Conservation (phyloP, 2,888 invertebrate genomes). For the Lycaena phlaeas region DNA sequence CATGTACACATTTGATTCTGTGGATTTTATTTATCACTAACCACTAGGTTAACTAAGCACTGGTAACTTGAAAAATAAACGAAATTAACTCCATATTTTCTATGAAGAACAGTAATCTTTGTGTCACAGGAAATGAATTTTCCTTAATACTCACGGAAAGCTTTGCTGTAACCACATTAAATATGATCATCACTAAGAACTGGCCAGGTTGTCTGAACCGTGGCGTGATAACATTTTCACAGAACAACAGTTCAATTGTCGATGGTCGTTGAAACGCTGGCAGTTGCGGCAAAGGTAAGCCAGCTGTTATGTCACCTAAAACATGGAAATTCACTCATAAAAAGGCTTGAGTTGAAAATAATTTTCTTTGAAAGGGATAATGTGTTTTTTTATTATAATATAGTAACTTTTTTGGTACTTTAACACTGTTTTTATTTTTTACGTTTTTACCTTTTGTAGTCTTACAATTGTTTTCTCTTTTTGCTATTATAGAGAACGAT, state of each 20-base stretch:
- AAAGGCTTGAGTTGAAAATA: conserved; percentile 4
- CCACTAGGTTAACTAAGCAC: no score
- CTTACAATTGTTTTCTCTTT: no score
- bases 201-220: not conserved
- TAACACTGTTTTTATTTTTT: no score
- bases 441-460: no score
- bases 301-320: conserved; percentile 6
- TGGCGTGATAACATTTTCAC: not conserved
- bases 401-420: no score
- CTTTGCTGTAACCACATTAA: conserved; percentile 4
- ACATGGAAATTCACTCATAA: not conserved
- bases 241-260: no score
- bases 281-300: not conserved
- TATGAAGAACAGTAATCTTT: conserved; percentile 3
- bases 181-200: conserved; percentile 1
- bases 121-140: conserved; percentile 2
- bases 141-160: not conserved
- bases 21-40: no score
- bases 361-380: conserved; percentile 2
- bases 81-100: not conserved
- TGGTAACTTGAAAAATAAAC: no score
- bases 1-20: no score
- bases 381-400: no score
- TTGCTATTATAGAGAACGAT: no score
- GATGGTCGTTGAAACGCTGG: not conserved